phyloP scores from a whole-genome alignment of 1,140 invertebrate species.

The Zaprionus camerounensis region DNA sequence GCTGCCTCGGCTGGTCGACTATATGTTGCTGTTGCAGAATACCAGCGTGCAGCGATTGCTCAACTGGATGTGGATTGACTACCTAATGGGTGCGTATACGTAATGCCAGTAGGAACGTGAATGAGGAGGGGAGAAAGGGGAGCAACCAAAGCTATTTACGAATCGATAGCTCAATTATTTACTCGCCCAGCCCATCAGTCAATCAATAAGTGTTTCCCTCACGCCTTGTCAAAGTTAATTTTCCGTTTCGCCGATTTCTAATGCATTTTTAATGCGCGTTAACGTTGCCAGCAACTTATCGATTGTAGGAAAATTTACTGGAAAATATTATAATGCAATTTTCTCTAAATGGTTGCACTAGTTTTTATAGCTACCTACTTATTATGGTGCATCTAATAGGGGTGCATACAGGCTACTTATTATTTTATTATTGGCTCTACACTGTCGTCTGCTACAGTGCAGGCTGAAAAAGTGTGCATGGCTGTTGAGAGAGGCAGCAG shows the following conservation, averaged over 20 bases:
- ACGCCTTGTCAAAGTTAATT: neutral
- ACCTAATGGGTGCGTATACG: slow-evolving; percentile 71
- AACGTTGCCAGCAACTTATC: neutral
- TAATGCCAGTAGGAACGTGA: neutral
- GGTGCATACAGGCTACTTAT: neutral
- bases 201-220: neutral
- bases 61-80: slow-evolving; percentile 80
- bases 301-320: neutral
- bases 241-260: neutral
- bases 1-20: slow-evolving; percentile 61
- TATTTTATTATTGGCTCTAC: neutral
- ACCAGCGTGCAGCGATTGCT: slow-evolving; percentile 70
- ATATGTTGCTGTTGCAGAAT: slow-evolving; percentile 64
- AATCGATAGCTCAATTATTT: neutral
- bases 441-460: neutral
- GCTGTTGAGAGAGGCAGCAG: neutral
- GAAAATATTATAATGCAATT: neutral
- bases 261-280: slow-evolving; percentile 2
- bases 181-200: neutral
- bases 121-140: neutral
- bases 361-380: neutral
- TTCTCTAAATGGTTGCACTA: neutral
- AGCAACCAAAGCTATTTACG: neutral
- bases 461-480: neutral
- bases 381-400: neutral